Conservation (phyloP, 2,888 invertebrate genomes). For the Thera britannica region DNA sequence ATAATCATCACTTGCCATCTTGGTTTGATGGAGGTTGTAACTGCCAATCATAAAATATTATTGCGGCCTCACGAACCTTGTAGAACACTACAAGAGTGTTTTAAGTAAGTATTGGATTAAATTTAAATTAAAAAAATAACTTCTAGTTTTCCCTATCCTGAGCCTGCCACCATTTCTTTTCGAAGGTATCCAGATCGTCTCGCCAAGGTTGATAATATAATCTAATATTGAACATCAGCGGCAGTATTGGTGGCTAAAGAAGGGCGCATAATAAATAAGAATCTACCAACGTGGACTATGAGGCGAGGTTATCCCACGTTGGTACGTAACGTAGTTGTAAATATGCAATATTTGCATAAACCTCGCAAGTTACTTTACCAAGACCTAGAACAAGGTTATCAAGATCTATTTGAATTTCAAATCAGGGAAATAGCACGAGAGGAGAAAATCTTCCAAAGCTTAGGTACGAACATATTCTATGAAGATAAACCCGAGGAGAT, state of each 20-base stretch:
- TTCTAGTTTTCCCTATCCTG: too few relatives aligned
- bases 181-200: too few relatives aligned
- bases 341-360: slow-evolving; percentile 21
- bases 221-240: too few relatives aligned
- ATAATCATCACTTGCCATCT: slow-evolving; percentile 23
- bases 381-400: slow-evolving; percentile 29
- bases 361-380: slow-evolving; percentile 18
- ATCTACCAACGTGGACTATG: slow-evolving; percentile 1
- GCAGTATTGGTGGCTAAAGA: background rate
- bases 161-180: too few relatives aligned
- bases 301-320: slow-evolving; percentile 5
- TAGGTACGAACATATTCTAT: slow-evolving; percentile 30
- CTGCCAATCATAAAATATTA: background rate
- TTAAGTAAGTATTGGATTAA: too few relatives aligned
- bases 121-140: too few relatives aligned
- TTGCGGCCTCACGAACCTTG: too few relatives aligned
- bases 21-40: slow-evolving; percentile 2
- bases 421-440: slow-evolving; percentile 26
- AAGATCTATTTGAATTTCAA: slow-evolving; percentile 29
- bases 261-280: background rate
- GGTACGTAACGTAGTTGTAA: slow-evolving; percentile 7
- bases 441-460: slow-evolving; percentile 29
- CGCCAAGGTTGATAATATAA: too few relatives aligned
- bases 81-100: too few relatives aligned
- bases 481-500: slow-evolving; percentile 20